phyloP scores from a whole-genome alignment of 2,113 vertebrate genomes.

The Brienomyrus brachyistius region DNA sequence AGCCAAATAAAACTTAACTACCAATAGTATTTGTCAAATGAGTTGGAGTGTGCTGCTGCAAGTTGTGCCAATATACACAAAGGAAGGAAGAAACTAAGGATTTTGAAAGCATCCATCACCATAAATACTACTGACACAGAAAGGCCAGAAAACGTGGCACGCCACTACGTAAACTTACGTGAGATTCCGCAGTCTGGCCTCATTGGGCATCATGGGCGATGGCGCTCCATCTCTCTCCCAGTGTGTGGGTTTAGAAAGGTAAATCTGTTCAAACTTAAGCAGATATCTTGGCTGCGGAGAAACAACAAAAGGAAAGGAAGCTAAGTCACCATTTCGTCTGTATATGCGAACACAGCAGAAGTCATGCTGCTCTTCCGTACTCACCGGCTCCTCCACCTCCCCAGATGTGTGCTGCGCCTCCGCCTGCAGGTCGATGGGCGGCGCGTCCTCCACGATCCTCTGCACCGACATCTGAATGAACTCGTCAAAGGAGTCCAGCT shows the following conservation, averaged over 20 bases:
- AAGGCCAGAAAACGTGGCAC: not conserved
- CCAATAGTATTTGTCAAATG: not conserved
- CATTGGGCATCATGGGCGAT: conserved; percentile 98
- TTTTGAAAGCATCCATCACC: not conserved
- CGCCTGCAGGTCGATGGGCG: conserved; percentile 93
- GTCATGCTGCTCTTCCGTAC: conserved; percentile 21
- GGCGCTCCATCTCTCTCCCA: conserved; percentile 98
- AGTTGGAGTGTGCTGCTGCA: not conserved
- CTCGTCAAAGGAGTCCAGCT: conserved; percentile 96
- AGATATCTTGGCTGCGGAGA: conserved; percentile 80
- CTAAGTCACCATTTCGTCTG: not conserved
- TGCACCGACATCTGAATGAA: conserved; percentile 99
- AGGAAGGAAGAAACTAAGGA: not conserved
- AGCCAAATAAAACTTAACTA: not conserved
- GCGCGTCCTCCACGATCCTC: conserved; percentile 95
- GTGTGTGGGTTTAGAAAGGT: conserved; percentile 93
- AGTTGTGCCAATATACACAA: not conserved
- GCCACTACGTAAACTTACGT: conserved; percentile 63
- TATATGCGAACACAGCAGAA: not conserved
- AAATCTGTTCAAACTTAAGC: conserved; percentile 97
- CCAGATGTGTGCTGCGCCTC: conserved; percentile 95
- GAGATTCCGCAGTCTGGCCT: conserved; percentile 89
- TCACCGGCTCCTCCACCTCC: conserved; percentile 94
- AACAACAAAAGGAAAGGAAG: not conserved
- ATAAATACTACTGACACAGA: not conserved